Evolutionary conservation across 2,113 vertebrate genomes (phyloP), one percentile per base, ranked within the genome.

Genomic region (Thamnophis sirtalis): DNA sequence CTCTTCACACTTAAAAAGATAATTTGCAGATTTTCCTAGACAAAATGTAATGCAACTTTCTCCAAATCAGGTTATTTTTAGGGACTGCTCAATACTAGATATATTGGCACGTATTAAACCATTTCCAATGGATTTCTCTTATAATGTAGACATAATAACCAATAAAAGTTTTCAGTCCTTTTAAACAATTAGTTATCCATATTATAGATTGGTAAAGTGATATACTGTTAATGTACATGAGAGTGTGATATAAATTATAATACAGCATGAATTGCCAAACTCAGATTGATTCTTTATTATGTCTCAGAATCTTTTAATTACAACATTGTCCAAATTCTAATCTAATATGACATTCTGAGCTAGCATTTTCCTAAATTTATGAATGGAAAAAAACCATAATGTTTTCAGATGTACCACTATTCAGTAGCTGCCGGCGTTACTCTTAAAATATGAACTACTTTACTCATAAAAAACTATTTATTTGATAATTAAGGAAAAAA

Each of bases 291-390:
- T 24, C 38, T 24, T 43, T 9, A 49, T 5, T 56, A 54, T 87
- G 92, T 94, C 89, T 38, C 84, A 21, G 9, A 15, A 26, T 84
- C 80, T 94, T 84, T 94, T 21, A 24, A 93, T n/a, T 80, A 17
- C 50, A 80, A 93, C 21, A 50, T 53, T 92, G 73, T 93, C 7
- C 0, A 1, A 60, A 4, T 92, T 5, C 63, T 24, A 3, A 91
- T 86, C 90, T 85, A 13, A 33, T 48, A 7, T 91, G 38, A 54
- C 51, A 87, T 94, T 89, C 88, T 89, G 56, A 90, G 17, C 63
- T n/a, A 80, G 33, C 43, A 58, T 91, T 95, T 95, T 89, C 19
- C 89, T 94, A 53, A 48, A 5, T 93, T 95, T 87, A 80, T 89
- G 51, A 84, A 91, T 43, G 1, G 4, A 38, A 94, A 22, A 92